Conservation (phyloP, 2,797 vertebrate genomes). For the Sylvia borin region DNA sequence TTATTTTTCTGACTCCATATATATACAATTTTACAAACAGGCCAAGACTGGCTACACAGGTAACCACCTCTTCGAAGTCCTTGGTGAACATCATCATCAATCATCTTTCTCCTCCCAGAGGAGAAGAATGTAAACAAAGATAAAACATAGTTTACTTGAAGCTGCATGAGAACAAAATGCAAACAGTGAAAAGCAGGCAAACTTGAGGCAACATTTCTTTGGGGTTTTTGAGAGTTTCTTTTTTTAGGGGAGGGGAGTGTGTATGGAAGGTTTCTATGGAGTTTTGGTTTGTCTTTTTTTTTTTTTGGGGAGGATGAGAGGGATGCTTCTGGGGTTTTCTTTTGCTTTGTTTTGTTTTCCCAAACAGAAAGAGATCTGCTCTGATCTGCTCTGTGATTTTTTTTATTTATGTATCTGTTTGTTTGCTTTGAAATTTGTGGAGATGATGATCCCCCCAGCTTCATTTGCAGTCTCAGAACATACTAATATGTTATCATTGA, state of each 20-base stretch:
- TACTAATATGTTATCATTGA: not conserved
- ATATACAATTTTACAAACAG: too few relatives aligned
- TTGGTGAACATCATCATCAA: too few relatives aligned
- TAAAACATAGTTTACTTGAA: too few relatives aligned
- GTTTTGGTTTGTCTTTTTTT: not conserved
- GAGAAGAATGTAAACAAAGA: too few relatives aligned
- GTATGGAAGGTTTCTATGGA: not conserved
- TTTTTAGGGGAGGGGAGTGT: accelerated
- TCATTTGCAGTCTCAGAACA: not conserved
- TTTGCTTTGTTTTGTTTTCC: not conserved
- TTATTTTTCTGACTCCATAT: too few relatives aligned
- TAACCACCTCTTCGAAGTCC: too few relatives aligned
- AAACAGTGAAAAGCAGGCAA: too few relatives aligned
- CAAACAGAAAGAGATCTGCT: not conserved
- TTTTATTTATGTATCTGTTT: not conserved
- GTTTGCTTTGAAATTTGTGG: not conserved
- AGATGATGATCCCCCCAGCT: not conserved
- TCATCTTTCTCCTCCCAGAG: too few relatives aligned
- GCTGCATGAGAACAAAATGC: too few relatives aligned
- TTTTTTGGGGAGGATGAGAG: accelerated
- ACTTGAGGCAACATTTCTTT: too few relatives aligned
- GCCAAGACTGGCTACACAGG: too few relatives aligned
- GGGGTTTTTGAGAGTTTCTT: accelerated
- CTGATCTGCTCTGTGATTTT: not conserved
- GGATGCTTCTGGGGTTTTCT: accelerated